Evolutionary conservation across 2,888 invertebrate genomes (phyloP).

Genomic region (Mermis nigrescens): DNA sequence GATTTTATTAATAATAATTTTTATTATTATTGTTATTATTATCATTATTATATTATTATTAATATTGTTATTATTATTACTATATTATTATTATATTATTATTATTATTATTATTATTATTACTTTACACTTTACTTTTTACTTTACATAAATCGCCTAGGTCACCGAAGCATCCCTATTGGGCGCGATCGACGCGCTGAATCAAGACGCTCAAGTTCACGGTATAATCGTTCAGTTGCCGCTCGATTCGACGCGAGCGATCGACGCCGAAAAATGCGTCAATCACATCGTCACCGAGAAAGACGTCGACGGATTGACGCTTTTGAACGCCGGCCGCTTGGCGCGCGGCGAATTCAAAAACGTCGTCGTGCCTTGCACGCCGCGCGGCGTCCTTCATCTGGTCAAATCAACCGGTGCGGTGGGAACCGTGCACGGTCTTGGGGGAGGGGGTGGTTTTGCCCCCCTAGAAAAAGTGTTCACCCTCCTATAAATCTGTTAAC

Average conservation of each 20-base stretch:
- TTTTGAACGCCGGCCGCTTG: slow-evolving; percentile 82
- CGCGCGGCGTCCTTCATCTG: slow-evolving; percentile 77
- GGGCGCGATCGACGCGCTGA: slow-evolving; percentile 50
- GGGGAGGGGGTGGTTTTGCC: no score
- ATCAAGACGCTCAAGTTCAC: slow-evolving; percentile 53
- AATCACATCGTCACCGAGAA: slow-evolving; percentile 49
- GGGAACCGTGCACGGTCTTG: no score
- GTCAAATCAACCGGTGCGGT: slow-evolving; percentile 51
- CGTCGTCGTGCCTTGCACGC: slow-evolving; percentile 80
- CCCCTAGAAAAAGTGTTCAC: no score
- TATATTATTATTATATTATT: no score
- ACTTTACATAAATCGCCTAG: no score
- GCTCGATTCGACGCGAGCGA: slow-evolving; percentile 56
- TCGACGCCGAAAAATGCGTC: slow-evolving; percentile 59
- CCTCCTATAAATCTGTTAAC: neutral
- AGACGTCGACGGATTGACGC: slow-evolving; percentile 32
- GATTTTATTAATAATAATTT: no score
- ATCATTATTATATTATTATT: no score
- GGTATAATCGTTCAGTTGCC: slow-evolving; percentile 44
- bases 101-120: no score
- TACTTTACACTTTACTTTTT: no score
- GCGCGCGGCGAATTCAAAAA: slow-evolving; percentile 60
- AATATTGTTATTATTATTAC: no score
- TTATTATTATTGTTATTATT: no score
- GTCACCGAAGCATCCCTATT: slow-evolving; percentile 29